These are phyloP conservation scores for Callithrix jacchus DNA, from an alignment of 2,113 vertebrate species.

Conservation along the genomic window DNA sequence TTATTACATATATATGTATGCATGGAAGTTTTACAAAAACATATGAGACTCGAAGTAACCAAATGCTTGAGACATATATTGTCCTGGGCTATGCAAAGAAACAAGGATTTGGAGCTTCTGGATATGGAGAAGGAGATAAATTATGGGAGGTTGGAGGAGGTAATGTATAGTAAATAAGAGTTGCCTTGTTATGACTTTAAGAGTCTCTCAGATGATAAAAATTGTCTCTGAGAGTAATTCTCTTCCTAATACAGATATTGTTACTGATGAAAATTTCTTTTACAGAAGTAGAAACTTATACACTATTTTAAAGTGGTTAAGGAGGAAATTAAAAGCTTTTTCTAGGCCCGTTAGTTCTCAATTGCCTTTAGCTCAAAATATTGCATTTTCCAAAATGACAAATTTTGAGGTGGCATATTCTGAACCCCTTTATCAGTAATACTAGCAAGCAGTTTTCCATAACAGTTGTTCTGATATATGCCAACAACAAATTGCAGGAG, in stretches of 20 bases:
- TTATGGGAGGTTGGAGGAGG: not conserved
- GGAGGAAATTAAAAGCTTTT: not conserved
- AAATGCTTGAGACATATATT: not conserved
- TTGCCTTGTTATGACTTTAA: not conserved
- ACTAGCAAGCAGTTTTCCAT: not conserved
- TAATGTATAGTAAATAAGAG: not conserved
- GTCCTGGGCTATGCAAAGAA: not conserved
- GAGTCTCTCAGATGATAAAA: not conserved
- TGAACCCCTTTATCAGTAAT: not conserved
- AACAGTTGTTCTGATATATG: not conserved
- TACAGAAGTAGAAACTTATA: not conserved
- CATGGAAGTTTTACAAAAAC: not conserved
- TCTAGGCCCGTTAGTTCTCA: not conserved
- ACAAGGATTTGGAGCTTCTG: not conserved
- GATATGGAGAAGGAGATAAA: not conserved
- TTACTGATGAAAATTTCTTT: not conserved
- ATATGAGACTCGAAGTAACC: not conserved
- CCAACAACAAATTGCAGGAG: not conserved
- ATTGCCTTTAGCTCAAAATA: not conserved
- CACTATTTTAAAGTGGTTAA: not conserved
- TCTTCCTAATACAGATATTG: not conserved
- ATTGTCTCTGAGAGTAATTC: not conserved
- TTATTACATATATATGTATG: not conserved
- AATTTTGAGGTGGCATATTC: not conserved
- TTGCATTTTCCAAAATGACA: not conserved